Conservation (phyloP, 2,113 vertebrate genomes). For the Phalacrocorax aristotelis region DNA sequence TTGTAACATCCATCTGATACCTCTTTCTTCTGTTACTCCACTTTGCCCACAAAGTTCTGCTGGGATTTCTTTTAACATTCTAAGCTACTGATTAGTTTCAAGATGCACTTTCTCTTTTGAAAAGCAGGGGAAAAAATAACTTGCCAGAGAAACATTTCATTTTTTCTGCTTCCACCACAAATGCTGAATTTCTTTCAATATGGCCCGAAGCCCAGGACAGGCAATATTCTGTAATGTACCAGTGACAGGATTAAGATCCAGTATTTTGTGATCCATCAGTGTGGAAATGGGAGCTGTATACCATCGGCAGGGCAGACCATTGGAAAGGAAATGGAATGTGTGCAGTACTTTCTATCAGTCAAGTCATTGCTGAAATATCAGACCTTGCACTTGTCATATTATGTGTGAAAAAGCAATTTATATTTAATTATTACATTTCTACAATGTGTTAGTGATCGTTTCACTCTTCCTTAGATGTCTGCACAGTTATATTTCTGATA, state of each 20-base stretch:
- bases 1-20: not conserved
- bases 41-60: not conserved
- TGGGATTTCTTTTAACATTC: not conserved
- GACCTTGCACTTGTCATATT: not conserved
- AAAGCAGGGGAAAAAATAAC: not conserved
- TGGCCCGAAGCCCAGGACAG: not conserved
- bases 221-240: not conserved
- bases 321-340: not conserved
- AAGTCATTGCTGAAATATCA: not conserved
- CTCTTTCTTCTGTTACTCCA: not conserved
- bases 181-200: slow-evolving; percentile 1
- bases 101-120: not conserved
- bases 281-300: not conserved
- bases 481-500: not conserved
- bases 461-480: not conserved
- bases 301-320: not conserved
- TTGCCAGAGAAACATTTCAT: not conserved
- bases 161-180: not conserved
- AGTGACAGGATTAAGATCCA: slow-evolving; percentile 9
- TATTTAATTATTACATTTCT: not conserved
- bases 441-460: not conserved
- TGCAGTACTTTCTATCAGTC: not conserved
- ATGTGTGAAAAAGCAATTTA: slow-evolving; percentile 25
- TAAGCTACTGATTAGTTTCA: not conserved
- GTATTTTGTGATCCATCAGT: not conserved